Percentiles rank a stretch among this genome's conserved stretches.
Evolutionary conservation across 2,113 vertebrate genomes (phyloP).

Genomic region (Galbula dea): DNA sequence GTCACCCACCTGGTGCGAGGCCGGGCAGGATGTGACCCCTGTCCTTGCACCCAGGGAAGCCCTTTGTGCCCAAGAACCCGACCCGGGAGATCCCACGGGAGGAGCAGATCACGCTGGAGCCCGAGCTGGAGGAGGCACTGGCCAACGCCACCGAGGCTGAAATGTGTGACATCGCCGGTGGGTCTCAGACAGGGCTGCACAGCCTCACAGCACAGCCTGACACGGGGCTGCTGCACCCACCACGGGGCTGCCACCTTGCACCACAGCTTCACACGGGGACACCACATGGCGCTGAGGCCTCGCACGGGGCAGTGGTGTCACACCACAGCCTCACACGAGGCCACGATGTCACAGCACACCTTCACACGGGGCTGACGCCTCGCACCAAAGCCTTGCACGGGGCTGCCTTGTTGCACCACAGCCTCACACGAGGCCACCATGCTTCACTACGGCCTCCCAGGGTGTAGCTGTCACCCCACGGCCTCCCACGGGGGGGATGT

Average conservation of each 20-base stretch:
- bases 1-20: rapidly evolving
- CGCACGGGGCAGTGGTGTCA: too few relatives aligned
- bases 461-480: too few relatives aligned
- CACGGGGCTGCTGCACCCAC: not conserved
- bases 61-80: slow-evolving; percentile 81
- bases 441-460: too few relatives aligned
- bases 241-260: not conserved
- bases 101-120: slow-evolving; percentile 91
- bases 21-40: rapidly evolving
- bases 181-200: not conserved
- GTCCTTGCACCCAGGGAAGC: slow-evolving; percentile 83
- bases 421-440: not conserved
- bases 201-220: not conserved
- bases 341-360: too few relatives aligned
- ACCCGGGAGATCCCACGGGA: slow-evolving; percentile 76
- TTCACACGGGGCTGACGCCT: too few relatives aligned
- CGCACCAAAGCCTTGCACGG: too few relatives aligned
- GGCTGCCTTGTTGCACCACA: too few relatives aligned
- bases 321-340: too few relatives aligned
- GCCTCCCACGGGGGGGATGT: too few relatives aligned
- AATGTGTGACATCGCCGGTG: slow-evolving; percentile 97
- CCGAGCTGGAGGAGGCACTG: slow-evolving; percentile 92
- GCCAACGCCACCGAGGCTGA: slow-evolving; percentile 91
- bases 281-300: not conserved
- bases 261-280: not conserved